Evolutionary conservation across 1,140 invertebrate species (phyloP).

Genomic region (Drosophila elegans): DNA sequence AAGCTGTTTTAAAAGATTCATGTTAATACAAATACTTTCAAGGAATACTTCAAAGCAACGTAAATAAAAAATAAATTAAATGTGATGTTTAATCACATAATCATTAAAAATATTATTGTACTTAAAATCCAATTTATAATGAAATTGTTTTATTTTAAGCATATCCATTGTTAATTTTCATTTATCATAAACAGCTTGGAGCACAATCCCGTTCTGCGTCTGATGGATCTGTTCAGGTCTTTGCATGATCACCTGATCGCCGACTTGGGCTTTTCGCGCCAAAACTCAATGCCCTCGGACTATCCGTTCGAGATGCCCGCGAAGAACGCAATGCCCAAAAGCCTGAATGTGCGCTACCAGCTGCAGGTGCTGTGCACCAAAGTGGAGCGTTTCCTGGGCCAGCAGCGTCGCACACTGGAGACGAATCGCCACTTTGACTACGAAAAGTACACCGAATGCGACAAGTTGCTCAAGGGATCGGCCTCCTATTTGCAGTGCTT

Average conservation of each 20-base stretch:
- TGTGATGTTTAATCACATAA: no score
- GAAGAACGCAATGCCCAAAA: slow-evolving; percentile 48
- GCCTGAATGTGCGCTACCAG: slow-evolving; percentile 64
- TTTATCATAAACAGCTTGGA: slow-evolving; percentile 16
- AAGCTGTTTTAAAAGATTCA: no score
- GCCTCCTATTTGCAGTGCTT: slow-evolving; percentile 8
- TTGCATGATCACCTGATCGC: slow-evolving; percentile 56
- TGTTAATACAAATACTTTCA: no score
- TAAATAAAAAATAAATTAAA: no score
- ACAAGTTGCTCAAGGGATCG: slow-evolving; percentile 34
- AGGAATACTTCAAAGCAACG: no score
- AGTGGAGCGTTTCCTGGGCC: slow-evolving; percentile 45
- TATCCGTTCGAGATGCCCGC: slow-evolving; percentile 39
- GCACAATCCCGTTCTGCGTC: slow-evolving; percentile 38
- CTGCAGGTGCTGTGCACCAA: slow-evolving; percentile 64
- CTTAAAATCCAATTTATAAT: no score
- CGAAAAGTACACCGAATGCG: slow-evolving; percentile 63
- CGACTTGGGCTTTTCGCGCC: slow-evolving; percentile 31
- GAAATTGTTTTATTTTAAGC: no score
- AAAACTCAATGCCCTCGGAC: slow-evolving; percentile 42
- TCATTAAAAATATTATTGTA: no score
- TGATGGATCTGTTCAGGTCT: slow-evolving; percentile 61
- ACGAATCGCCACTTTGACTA: slow-evolving; percentile 59
- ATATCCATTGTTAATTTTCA: not conserved
- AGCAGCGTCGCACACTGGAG: slow-evolving; percentile 49